Conservation (phyloP, 2,888 invertebrate species). For the Crematogaster levior region DNA sequence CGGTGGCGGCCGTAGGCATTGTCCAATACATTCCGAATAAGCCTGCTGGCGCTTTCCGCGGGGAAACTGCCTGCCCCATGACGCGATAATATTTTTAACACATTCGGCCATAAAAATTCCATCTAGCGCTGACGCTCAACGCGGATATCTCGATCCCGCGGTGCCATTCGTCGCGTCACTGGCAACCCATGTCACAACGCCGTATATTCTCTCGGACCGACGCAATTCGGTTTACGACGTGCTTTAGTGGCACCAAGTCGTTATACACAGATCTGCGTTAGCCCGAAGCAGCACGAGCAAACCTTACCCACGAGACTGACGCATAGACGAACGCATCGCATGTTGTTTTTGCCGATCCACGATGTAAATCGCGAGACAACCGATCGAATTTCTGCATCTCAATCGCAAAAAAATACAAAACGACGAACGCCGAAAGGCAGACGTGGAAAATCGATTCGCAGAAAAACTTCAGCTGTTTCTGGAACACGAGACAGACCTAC, state of each 20-base stretch:
- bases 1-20: constrained; percentile 23
- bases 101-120: constrained; percentile 53
- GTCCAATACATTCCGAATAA: constrained; percentile 50
- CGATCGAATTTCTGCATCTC: background rate
- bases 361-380: background rate
- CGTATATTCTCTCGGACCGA: constrained; percentile 27
- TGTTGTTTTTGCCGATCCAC: constrained; percentile 3
- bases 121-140: constrained; percentile 25
- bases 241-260: constrained; percentile 22
- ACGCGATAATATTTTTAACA: constrained; percentile 49
- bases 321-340: background rate
- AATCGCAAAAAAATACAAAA: background rate
- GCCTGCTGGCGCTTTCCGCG: background rate
- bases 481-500: background rate
- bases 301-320: background rate
- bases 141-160: constrained; percentile 27
- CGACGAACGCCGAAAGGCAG: background rate
- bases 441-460: constrained; percentile 17
- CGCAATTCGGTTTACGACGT: constrained; percentile 38
- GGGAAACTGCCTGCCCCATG: background rate
- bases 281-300: background rate
- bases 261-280: constrained; percentile 28
- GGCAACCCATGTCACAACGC: constrained; percentile 6
- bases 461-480: background rate
- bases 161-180: constrained; percentile 7